These are phyloP conservation scores for Agraylea sexmaculata DNA, from an alignment of 1,140 invertebrate species.

Conservation along the genomic window DNA sequence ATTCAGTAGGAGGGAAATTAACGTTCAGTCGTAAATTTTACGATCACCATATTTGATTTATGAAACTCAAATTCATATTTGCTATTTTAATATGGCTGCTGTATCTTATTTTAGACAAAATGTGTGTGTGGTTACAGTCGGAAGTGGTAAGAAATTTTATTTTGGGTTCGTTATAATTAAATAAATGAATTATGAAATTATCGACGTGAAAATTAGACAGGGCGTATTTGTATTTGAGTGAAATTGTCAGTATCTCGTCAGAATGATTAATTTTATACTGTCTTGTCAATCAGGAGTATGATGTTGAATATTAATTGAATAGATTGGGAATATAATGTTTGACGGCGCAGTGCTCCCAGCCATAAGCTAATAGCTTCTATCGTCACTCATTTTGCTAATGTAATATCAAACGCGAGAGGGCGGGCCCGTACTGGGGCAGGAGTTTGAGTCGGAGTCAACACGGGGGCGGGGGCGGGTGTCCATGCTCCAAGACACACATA, in stretches of 20 bases:
- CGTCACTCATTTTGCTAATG: slow-evolving; percentile 22
- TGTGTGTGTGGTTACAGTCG: no score
- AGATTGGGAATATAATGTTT: not conserved
- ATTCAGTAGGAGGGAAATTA: no score
- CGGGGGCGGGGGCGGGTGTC: not conserved
- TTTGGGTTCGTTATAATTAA: not conserved
- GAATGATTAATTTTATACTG: not conserved
- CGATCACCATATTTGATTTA: no score
- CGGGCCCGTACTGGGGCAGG: slow-evolving; percentile 3
- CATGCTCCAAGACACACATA: slow-evolving; percentile 1
- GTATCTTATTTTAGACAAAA: no score
- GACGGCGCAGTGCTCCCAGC: not conserved
- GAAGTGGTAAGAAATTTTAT: no score
- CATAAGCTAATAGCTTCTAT: slow-evolving; percentile 16
- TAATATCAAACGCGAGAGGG: slow-evolving; percentile 20
- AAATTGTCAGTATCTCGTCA: not conserved
- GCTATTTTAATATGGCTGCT: no score
- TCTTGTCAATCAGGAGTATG: not conserved
- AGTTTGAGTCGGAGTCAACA: no score
- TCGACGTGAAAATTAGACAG: not conserved
- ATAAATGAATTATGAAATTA: slow-evolving; percentile 7
- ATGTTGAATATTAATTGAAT: not conserved
- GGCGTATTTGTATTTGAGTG: not conserved
- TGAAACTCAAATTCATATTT: no score
- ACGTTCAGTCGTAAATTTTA: no score